Evolutionary conservation across 2,797 vertebrate species (phyloP).

Genomic region (Graptemys geographica): DNA sequence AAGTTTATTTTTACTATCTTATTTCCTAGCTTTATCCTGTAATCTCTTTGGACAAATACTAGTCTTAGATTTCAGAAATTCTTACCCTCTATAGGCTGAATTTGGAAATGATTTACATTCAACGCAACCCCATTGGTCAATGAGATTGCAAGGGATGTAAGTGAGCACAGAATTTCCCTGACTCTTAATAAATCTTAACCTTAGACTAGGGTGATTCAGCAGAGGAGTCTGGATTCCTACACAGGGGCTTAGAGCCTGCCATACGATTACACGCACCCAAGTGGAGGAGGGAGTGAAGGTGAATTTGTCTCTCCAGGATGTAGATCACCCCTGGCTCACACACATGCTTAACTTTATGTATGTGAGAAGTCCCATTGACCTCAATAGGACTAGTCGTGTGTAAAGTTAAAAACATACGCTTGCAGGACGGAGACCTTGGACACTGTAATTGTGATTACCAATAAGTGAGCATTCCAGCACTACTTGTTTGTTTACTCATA

Average conservation of each 20-base stretch:
- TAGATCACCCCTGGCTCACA: accelerated
- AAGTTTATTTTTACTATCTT: neutral
- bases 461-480: neutral
- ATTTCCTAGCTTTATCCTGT: neutral
- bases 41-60: neutral
- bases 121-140: accelerated
- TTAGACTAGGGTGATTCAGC: neutral
- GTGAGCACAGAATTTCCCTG: neutral
- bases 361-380: neutral
- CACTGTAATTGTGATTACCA: neutral
- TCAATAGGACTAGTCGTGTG: accelerated
- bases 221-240: neutral
- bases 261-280: neutral
- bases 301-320: neutral
- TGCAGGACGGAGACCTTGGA: accelerated
- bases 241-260: neutral
- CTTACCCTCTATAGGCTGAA: neutral
- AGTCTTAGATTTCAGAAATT: neutral
- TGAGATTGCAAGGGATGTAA: neutral
- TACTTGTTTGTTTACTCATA: conserved; percentile 28
- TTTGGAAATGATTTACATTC: neutral
- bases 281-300: neutral
- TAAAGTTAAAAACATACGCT: neutral
- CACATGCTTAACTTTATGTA: neutral
- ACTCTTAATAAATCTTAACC: neutral